A percentile compares a stretch with the other conserved stretches of the same genome.
phyloP scores from a whole-genome alignment of 2,113 vertebrate species.

The Nesogale talazaci region DNA sequence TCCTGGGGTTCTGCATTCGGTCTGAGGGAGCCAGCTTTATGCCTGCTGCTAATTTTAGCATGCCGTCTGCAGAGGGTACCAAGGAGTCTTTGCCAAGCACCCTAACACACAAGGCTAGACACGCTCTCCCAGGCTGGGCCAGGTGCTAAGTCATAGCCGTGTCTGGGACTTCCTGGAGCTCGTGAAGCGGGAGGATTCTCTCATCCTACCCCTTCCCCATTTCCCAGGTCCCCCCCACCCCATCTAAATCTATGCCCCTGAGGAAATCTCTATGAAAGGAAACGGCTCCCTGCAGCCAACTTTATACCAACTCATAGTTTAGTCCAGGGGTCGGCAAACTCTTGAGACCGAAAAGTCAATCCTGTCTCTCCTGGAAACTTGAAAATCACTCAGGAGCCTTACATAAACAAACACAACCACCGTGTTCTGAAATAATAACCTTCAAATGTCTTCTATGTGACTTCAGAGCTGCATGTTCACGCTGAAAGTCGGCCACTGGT shows the following conservation, averaged over 20 bases:
- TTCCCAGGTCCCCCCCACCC: no score
- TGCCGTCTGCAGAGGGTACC: slow-evolving; percentile 22
- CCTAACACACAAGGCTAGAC: background rate
- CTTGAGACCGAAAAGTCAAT: no score
- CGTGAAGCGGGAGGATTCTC: background rate
- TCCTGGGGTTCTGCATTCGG: slow-evolving; percentile 40
- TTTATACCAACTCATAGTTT: background rate
- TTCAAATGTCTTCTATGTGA: no score
- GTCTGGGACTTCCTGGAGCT: background rate
- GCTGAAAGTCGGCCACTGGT: no score
- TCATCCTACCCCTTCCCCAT: no score
- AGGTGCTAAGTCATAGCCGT: background rate
- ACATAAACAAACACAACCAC: no score
- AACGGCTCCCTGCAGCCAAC: background rate
- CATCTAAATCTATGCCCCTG: background rate
- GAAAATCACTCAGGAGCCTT: no score
- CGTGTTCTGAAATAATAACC: no score
- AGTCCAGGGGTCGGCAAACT: no score
- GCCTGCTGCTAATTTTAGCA: slow-evolving; percentile 64
- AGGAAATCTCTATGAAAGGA: background rate
- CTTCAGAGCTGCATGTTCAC: no score
- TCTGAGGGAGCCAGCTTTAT: slow-evolving; percentile 44
- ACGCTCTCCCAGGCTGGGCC: background rate
- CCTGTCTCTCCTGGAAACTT: no score
- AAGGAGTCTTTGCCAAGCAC: background rate